Base-by-base conservation (phyloP, 2,888 invertebrate species). In the Brachyopa scutellaris region DNA sequence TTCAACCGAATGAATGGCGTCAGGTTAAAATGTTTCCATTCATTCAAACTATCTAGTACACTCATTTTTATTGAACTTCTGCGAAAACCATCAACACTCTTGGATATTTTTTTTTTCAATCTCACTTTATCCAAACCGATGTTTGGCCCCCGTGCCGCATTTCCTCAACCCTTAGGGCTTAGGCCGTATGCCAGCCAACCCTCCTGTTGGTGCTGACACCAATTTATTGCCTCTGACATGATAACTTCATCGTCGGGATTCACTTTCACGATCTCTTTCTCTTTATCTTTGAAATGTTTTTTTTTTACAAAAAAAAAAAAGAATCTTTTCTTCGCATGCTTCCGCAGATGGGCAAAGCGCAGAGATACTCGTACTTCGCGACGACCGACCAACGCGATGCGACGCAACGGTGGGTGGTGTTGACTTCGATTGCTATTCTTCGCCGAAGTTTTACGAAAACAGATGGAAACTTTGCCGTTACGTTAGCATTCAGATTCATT, bases 181-280 rank as follows among this genome's bases (percentile, higher is more conserved):
- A 70, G 82, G 69, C 80, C 49, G 40, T 57, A 66, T 72, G 59
- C 66, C 77, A 72, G 62, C 69, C 62, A 76, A 53, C 45, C 80
- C 42, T 70, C 49, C 59, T 47, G 45, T 61, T 77, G 77, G 77
- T 66, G 82, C 66, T 82, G 82, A 77, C 77, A 77, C 77, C 70
- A 82, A 82, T 82, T 82, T 82, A 82, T 82, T 82, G 82, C 82
- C 61, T 72, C 82, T 82, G 82, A 82, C 82, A 82, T 77, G 82
- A 82, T 82, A 77, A 82, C 82, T 82, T 82, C 82, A 82, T 82
- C 82, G 82, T 72, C 64, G 72, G 82, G 77, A 82, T 82, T 82
- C 82, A 82, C 82, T 82, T 82, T 82, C 77, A 77, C 82, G 82
- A 77, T 82, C 77, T 82, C 57, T 67, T 79, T 74, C 69, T 40